Percentiles rank a stretch among this genome's conserved stretches.
Evolutionary conservation across 1,140 invertebrate species (phyloP).

Genomic region (Cydia strobilella): DNA sequence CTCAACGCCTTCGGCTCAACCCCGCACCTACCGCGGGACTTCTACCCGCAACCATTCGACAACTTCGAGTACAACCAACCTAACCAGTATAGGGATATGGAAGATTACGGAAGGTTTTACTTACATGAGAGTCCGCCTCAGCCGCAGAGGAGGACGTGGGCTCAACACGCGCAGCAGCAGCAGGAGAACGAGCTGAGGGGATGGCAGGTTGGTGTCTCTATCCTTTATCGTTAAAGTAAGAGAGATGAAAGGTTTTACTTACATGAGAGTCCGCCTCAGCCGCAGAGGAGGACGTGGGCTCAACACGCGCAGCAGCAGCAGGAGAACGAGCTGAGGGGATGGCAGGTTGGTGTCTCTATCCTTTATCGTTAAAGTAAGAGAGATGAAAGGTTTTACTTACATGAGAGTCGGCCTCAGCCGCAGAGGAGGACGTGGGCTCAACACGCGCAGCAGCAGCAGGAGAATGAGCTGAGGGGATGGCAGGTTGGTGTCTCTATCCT

Average conservation of each 20-base stretch:
- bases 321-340: conserved; percentile 76
- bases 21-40: conserved; percentile 79
- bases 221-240: too few relatives aligned
- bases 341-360: conserved; percentile 49
- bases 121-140: conserved; percentile 84
- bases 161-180: conserved; percentile 82
- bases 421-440: conserved; percentile 88
- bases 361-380: too few relatives aligned
- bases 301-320: conserved; percentile 82
- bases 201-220: conserved; percentile 65
- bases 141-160: conserved; percentile 86
- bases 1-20: conserved; percentile 80
- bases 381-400: conserved; percentile 68
- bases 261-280: conserved; percentile 83
- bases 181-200: conserved; percentile 76
- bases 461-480: conserved; percentile 68
- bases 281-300: conserved; percentile 87
- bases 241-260: conserved; percentile 55
- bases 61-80: conserved; percentile 52
- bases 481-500: too few relatives aligned
- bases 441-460: conserved; percentile 82
- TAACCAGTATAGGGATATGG: conserved; percentile 75
- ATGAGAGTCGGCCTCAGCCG: conserved; percentile 82
- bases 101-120: conserved; percentile 81
- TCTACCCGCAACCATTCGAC: conserved; percentile 52